Evolutionary conservation across 1,140 invertebrate species (phyloP), one percentile per base, ranked within the genome.

Genomic region (Mya arenaria): DNA sequence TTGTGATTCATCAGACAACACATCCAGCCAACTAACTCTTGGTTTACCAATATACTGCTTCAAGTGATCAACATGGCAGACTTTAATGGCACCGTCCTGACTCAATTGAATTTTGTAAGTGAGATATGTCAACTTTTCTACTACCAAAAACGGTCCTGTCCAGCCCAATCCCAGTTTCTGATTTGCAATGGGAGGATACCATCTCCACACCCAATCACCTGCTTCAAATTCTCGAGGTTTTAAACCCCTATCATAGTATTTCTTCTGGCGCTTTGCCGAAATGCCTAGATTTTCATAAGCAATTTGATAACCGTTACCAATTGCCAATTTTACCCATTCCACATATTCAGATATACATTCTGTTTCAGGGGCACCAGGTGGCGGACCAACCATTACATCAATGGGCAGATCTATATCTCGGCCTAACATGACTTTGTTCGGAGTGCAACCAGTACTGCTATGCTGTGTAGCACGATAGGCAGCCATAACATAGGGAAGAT

Each of bases 1-100:
- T n/a, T n/a, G n/a, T n/a, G n/a, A n/a, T n/a, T n/a, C n/a, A n/a
- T n/a, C n/a, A n/a, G n/a, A n/a, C n/a, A n/a, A n/a, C n/a, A n/a
- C n/a, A n/a, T n/a, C n/a, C n/a, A n/a, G n/a, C n/a, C n/a, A n/a
- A n/a, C n/a, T n/a, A n/a, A n/a, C n/a, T n/a, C n/a, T 25, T 58
- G 30, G 39, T 55, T 5, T 37, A 52, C 74, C 82, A 17, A 39
- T 28, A 74, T 79, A 78, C 32, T 55, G 68, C 44, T 81, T 86
- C 58, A 84, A 81, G 44, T 86, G 82, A 68, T 86, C 85, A 30
- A 86, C 73, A 86, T 86, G 85, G 17, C 81, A 82, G 48, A 78
- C 68, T 23, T 78, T 56, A 25, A 13, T 30, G 34, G 19, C 34
- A 58, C 23, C 28, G 39, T 41, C 63, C 28, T 36, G 34, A n/a